Evolutionary conservation across 2,888 invertebrate species (phyloP), one percentile per base, ranked within the genome.

Genomic region (Hoplodrina ambigua): DNA sequence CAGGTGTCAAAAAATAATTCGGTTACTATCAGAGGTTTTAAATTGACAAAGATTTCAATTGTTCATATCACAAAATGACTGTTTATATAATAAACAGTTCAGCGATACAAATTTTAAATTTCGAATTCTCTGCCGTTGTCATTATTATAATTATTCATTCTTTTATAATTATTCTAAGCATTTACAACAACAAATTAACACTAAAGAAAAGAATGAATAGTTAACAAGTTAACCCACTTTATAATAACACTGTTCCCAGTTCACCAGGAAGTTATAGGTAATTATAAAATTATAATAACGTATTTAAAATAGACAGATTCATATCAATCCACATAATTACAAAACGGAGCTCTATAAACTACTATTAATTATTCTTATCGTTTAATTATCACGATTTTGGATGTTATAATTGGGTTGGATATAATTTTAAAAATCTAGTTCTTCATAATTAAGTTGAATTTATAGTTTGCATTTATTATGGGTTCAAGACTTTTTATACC

Each of bases 321-420:
- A 46, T 59, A 74, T 76, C 49, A 19, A 46, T 11, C 49, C 53
- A 17, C 19, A 30, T 77, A 54, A 57, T 52, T 63, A 50, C 44
- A 55, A 52, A 46, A 69, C 19, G 46, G 33, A 60, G 30, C 10
- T 54, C 37, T 25, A 59, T 61, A 33, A 41, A 57, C 25, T 10
- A 25, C 44, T 11, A 46, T 77, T 60, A 57, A 75, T 64, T 56
- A 77, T 11, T 17, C 30, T 72, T 78, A 72, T 64, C 59, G 13
- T 60, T 53, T 1, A n/a, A 46, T 55, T 41, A 75, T 76, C 50
- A 69, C 11, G 49, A 50, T 37, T 53, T 64, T 11, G 6, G 2
- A 62, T 46, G 30, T 59, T 52, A 20, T 52, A 30, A 50, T 49
- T 41, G 52, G 46, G 4, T 49, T 37, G 8, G 8, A 37, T 49